Base-by-base conservation (phyloP, 2,113 vertebrate genomes). In the Carollia perspicillata region DNA sequence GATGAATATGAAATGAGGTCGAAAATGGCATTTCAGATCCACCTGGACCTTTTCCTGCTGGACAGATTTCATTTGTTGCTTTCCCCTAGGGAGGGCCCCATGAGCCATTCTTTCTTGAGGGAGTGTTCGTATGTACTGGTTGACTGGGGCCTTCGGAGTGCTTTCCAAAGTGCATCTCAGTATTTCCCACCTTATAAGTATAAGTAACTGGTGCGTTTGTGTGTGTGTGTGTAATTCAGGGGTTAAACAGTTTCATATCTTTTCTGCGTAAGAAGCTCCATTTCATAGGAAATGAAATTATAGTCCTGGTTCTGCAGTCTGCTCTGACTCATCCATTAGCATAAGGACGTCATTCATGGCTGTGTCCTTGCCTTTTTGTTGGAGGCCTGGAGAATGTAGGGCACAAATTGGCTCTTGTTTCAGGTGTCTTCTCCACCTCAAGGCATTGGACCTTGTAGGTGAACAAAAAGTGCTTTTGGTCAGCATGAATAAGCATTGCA, bases 281-380 rank as follows among this genome's bases (percentile, higher is more conserved):
- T 91, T 51, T 95, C 42, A 26, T 37, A 94, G 93, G 88, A 91
- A 93, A 74, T 95, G 20, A 88, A 83, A 84, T 85, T 79, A 49
- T 63, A 89, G 53, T 42, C 47, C 40, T n/a, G 35, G 28, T 75
- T 63, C 72, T 94, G 13, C 68, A 87, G 37, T 87, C 68, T 94
- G 13, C 40, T 89, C 28, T 96, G 96, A 97, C 47, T 97, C 75
- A 95, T 63, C 42, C 37, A 12, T 90, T 78, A 93, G 68, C 58
- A 26, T 74, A 81, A 80, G 72, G 40, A 77, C 65, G 55, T 68
- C 53, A 90, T 84, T 89, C 80, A 78, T 40, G 33, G 42, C 72
- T 75, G 28, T 69, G 44, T 58, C 79, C 79, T 96, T 97, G 79
- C 68, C 28, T 63, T 22, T 90, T 74, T 88, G 65, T 63, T 78